Evolutionary conservation across 2,888 invertebrate species (phyloP).

Genomic region (Ditula angustiorana): DNA sequence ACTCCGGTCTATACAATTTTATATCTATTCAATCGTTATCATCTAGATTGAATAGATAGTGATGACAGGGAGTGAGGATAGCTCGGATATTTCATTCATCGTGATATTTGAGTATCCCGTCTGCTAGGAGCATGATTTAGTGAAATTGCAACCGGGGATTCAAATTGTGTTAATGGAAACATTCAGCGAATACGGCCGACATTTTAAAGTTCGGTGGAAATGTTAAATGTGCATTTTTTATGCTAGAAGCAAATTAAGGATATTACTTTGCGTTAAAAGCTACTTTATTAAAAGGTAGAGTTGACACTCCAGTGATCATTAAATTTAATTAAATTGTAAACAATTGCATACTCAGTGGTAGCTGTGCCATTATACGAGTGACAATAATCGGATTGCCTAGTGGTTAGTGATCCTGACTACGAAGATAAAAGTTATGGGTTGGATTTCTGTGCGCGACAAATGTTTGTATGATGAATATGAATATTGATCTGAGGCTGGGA

Average conservation of each 20-base stretch:
- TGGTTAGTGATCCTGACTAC: too few species aligned
- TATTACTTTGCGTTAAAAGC: not conserved
- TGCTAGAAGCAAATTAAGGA: not conserved
- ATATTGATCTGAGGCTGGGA: too few species aligned
- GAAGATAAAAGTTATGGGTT: too few species aligned
- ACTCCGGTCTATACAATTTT: slow-evolving; percentile 12
- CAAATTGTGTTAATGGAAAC: slow-evolving; percentile 17
- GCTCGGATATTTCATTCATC: slow-evolving; percentile 17
- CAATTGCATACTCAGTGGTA: too few species aligned
- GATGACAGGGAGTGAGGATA: slow-evolving; percentile 8
- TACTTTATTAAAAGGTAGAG: too few species aligned
- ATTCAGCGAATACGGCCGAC: slow-evolving; percentile 9
- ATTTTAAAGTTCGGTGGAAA: slow-evolving; percentile 13
- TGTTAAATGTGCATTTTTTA: not conserved
- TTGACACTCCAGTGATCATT: too few species aligned
- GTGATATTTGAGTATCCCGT: slow-evolving; percentile 18
- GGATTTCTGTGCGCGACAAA: too few species aligned
- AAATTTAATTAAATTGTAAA: too few species aligned
- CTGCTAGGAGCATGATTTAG: not conserved
- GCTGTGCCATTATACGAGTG: too few species aligned
- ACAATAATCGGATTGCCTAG: too few species aligned
- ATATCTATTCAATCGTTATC: slow-evolving; percentile 10
- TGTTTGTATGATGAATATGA: too few species aligned
- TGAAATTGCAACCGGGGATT: slow-evolving; percentile 6
- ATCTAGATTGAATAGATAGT: slow-evolving; percentile 14